phyloP scores from a whole-genome alignment of 2,113 vertebrate genomes.

The Hyperopisus bebe region DNA sequence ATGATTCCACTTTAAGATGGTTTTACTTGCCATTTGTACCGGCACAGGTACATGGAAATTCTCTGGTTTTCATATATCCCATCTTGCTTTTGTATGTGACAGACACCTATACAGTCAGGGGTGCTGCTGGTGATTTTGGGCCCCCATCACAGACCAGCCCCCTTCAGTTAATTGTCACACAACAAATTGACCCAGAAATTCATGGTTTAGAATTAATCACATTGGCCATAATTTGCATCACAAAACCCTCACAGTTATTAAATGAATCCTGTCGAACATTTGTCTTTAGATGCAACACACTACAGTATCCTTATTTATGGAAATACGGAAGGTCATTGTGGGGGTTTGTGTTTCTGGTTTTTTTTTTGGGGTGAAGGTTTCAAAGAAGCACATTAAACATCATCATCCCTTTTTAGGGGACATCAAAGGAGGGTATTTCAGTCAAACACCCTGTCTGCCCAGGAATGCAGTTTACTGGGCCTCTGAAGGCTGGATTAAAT shows the following conservation, averaged over 20 bases:
- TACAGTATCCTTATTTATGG: background rate
- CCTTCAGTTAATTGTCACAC: background rate
- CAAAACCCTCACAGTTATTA: background rate
- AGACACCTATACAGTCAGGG: background rate
- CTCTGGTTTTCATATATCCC: background rate
- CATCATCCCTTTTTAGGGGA: background rate
- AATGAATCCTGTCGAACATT: background rate
- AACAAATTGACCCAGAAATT: background rate
- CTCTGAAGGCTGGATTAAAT: background rate
- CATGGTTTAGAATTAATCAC: background rate
- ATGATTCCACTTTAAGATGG: background rate
- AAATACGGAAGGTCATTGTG: background rate
- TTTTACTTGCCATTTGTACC: background rate
- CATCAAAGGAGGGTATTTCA: background rate
- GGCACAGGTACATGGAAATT: background rate
- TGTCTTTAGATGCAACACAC: background rate
- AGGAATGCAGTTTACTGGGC: background rate
- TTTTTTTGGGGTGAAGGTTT: background rate
- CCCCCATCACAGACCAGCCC: background rate
- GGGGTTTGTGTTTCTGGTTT: background rate
- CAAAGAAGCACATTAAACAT: background rate
- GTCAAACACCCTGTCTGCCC: background rate
- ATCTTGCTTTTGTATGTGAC: background rate
- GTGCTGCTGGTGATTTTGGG: background rate
- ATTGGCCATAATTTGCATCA: background rate